Base-by-base conservation (phyloP, 2,888 invertebrate genomes). In the Caenorhabditis drosophilae region DNA sequence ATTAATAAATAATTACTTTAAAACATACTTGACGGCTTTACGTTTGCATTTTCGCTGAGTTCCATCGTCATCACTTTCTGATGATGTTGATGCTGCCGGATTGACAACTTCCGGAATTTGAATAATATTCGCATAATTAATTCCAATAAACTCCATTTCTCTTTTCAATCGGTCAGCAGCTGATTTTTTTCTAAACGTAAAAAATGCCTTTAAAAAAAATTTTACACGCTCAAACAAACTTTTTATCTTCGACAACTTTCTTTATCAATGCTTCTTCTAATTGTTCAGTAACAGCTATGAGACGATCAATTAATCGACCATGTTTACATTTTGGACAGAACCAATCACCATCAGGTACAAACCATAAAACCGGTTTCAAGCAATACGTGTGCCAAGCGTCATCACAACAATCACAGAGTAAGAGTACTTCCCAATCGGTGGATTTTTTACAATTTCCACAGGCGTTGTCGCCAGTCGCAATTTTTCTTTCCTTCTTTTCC, bases 301-400 rank as follows among this genome's bases (percentile, higher is more conserved):
- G 85, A 20, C 90, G 89, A 52, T 87, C 86, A 54, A 95, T 89
- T 53, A 93, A 85, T 71, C 75, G 78, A 80, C 91, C 92, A 85
- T 97, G 97, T 85, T 93, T 92, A 85, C 97, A 98, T 0, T 92
- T 91, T 31, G 97, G 97, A 85, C 98, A 98, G 86, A 89, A 93
- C 98, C 97, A 98, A 85, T 95, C 92, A 0, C 96, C 96, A 84
- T 94, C 93, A 0, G 97, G 98, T 78, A 98, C 91, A 27, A 92
- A 71, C 86, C 95, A 90, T 40, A 98, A 88, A 59, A 93, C 89
- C 0, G 97, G 97, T 66, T 91, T 89, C 36, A 97, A 88, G 83
- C 97, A 98, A 41, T 92, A 92, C 64, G 93, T 95, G 87, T 98
- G 97, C 89, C 93, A 96, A n/a, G 96, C 96, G 67, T 84, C 84